Conservation (phyloP, 2,113 vertebrate genomes). For the Pygoscelis adeliae region DNA sequence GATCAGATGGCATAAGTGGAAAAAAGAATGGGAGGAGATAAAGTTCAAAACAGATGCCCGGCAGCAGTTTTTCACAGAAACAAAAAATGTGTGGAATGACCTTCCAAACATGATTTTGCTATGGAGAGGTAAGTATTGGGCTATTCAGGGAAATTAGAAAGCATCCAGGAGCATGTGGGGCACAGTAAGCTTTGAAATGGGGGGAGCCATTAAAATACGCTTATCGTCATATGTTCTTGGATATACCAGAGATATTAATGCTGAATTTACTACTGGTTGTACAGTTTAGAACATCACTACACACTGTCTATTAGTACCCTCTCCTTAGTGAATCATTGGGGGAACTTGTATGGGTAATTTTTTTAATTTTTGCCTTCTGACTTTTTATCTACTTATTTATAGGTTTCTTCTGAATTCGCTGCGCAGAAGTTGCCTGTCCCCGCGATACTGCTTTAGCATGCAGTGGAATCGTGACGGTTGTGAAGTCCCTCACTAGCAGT, state of each 20-base stretch:
- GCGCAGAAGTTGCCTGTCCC: neutral
- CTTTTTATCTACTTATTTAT: neutral
- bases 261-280: neutral
- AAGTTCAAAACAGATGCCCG: constrained; percentile 53
- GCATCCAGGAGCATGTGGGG: neutral
- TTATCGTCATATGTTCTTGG: neutral
- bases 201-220: neutral
- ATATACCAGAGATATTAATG: neutral
- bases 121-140: neutral
- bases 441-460: neutral
- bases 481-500: neutral
- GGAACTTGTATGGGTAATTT: neutral
- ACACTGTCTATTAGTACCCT: neutral
- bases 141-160: neutral
- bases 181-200: neutral
- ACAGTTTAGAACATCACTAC: neutral
- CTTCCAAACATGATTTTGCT: neutral
- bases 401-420: neutral
- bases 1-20: constrained; percentile 54
- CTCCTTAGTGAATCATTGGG: neutral
- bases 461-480: neutral
- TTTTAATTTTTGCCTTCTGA: neutral
- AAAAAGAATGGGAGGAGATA: constrained; percentile 14
- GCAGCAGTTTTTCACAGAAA: constrained; percentile 24
- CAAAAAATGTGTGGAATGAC: constrained; percentile 26